phyloP scores from a whole-genome alignment of 2,888 invertebrate species.

The Eueremaeus valkanovi region DNA sequence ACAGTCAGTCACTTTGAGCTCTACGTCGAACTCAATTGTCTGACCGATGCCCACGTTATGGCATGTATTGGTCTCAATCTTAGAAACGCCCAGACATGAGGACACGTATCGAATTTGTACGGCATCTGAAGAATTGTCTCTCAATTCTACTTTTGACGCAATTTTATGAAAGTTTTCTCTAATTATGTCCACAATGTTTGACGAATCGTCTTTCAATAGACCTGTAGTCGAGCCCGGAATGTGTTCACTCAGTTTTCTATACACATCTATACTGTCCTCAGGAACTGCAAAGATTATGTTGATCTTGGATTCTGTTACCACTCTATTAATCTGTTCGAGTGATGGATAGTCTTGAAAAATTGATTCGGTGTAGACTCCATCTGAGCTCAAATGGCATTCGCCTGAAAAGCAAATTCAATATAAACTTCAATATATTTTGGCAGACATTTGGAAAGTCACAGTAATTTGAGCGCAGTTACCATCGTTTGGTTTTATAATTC shows the following conservation, averaged over 20 bases:
- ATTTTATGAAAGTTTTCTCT: slow-evolving; percentile 87
- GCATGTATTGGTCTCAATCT: slow-evolving; percentile 76
- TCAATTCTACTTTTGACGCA: slow-evolving; percentile 85
- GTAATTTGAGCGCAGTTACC: slow-evolving; percentile 55
- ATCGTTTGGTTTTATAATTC: slow-evolving; percentile 88
- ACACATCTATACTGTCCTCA: slow-evolving; percentile 72
- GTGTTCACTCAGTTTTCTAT: slow-evolving; percentile 73
- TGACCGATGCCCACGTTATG: slow-evolving; percentile 84
- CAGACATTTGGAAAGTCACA: neutral
- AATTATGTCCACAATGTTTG: slow-evolving; percentile 91
- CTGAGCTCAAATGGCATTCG: slow-evolving; percentile 81
- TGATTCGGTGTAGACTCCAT: slow-evolving; percentile 68
- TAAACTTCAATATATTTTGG: too few relatives aligned
- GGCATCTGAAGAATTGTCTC: slow-evolving; percentile 75
- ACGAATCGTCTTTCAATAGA: slow-evolving; percentile 82
- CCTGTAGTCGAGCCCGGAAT: slow-evolving; percentile 92
- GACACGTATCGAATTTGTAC: slow-evolving; percentile 79
- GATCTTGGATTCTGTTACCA: slow-evolving; percentile 82
- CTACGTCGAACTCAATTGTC: slow-evolving; percentile 66
- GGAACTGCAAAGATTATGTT: slow-evolving; percentile 97
- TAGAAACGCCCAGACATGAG: slow-evolving; percentile 57
- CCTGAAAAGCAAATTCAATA: neutral
- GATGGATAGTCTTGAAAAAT: slow-evolving; percentile 94
- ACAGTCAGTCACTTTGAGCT: slow-evolving; percentile 75
- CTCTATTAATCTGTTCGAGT: slow-evolving; percentile 76